These are phyloP conservation scores for Heteractis magnifica DNA, from an alignment of 92 coral and sea anemone species.

Conservation along the genomic window DNA sequence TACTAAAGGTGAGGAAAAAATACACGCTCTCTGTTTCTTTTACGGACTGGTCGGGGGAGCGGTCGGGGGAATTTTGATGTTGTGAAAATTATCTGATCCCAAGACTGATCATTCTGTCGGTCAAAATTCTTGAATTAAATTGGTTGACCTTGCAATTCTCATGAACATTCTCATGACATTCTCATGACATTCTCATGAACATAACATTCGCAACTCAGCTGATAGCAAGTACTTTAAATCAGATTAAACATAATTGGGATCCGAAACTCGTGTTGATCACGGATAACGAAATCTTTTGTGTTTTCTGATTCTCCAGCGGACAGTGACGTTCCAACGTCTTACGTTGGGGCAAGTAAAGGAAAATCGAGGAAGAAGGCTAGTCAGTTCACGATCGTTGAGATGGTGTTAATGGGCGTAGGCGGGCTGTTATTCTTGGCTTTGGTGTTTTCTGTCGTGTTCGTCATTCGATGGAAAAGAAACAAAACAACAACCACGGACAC, in stretches of 20 bases:
- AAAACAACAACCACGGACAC: neutral
- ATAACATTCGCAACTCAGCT: neutral
- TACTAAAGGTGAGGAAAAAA: no score
- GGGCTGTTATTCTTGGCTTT: neutral
- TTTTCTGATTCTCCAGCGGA: neutral
- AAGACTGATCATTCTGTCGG: no score
- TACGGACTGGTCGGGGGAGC: neutral
- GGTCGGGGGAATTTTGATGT: no score
- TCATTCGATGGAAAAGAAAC: neutral
- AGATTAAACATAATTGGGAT: neutral
- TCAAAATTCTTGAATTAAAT: no score
- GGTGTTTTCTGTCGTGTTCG: neutral
- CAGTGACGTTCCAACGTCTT: neutral
- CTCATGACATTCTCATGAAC: no score
- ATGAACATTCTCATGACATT: no score
- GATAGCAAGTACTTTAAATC: neutral
- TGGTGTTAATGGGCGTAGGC: neutral
- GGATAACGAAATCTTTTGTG: no score
- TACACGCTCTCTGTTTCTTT: neutral
- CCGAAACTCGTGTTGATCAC: no score
- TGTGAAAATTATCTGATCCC: no score
- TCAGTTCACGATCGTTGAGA: neutral
- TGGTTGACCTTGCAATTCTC: no score
- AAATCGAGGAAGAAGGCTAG: neutral
- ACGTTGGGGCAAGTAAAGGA: neutral